Base-by-base conservation (phyloP, 2,797 vertebrate genomes). In the Poecilia picta region DNA sequence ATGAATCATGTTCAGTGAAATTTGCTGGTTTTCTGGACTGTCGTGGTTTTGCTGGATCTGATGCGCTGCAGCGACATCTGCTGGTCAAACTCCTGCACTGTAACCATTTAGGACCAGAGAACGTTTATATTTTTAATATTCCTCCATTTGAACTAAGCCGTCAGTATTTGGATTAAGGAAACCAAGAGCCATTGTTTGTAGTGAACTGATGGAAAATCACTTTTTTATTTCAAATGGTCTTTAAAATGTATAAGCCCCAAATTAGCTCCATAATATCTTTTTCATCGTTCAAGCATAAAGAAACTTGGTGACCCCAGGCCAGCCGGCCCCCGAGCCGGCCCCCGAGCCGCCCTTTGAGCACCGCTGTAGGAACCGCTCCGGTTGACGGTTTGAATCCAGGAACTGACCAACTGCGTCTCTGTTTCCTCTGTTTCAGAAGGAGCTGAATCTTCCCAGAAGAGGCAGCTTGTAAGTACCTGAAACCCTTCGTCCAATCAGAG, bases 381-480 rank as follows among this genome's bases (percentile, higher is more conserved):
- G 16, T 16, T 6, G 62, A 4, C 31, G 70, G 15, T n/a, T 45
- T 25, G 41, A 31, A 62, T 13, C n/a, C 5, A n/a, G 57, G 5
- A 47, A 15, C 47, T 66, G 18, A 68, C 4, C n/a, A n/a, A 46
- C 8, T 28, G 8, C 74, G 2, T 77, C 2, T 90, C 2, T 88
- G 1, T 85, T 8, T 74, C 39, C 39, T 87, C 4, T 93, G 72
- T 95, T 95, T 62, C 96, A 96, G 96, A 96, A 96, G 93, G 96
- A 96, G 92, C 92, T 96, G 85, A 96, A 95, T 64, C 95, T 96
- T 91, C 96, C 96, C 57, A 89, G 96, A 86, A 92, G 96, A 91
- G 96, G 96, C 92, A 96, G 96, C 82, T 96, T 96, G 96, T 96
- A 91, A 96, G 96, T 96, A 96, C 83, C 82, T 79, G 81, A 71